phyloP scores from a whole-genome alignment of 2,113 vertebrate genomes.

The Cathartes aura region DNA sequence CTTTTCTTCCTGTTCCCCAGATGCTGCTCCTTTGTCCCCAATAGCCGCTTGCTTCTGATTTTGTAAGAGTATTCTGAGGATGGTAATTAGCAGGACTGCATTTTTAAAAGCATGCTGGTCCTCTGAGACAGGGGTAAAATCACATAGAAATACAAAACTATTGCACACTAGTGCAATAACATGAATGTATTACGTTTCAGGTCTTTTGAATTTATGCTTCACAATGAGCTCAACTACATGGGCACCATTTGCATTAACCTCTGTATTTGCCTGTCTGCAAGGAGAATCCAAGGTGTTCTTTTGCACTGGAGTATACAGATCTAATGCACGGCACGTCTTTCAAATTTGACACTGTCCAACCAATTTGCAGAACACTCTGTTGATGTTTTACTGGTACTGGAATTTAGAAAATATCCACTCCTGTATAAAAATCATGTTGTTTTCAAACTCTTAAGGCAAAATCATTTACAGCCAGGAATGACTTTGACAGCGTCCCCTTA shows the following conservation, averaged over 20 bases:
- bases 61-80: not conserved
- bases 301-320: not conserved
- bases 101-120: not conserved
- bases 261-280: not conserved
- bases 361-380: not conserved
- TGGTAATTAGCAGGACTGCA: not conserved
- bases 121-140: not conserved
- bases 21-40: not conserved
- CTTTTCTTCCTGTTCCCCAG: not conserved
- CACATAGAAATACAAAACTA: not conserved
- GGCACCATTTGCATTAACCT: not conserved
- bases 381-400: not conserved
- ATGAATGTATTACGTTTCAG: not conserved
- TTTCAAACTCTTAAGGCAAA: slow-evolving; percentile 33
- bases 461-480: not conserved
- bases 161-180: not conserved
- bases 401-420: not conserved
- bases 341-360: not conserved
- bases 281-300: not conserved
- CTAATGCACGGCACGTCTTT: rapidly evolving
- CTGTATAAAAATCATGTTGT: not conserved
- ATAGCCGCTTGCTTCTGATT: not conserved
- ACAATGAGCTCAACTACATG: not conserved
- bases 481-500: slow-evolving; percentile 7
- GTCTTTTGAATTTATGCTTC: not conserved